Conservation (phyloP, 2,113 vertebrate species). For the Rallus limicola region DNA sequence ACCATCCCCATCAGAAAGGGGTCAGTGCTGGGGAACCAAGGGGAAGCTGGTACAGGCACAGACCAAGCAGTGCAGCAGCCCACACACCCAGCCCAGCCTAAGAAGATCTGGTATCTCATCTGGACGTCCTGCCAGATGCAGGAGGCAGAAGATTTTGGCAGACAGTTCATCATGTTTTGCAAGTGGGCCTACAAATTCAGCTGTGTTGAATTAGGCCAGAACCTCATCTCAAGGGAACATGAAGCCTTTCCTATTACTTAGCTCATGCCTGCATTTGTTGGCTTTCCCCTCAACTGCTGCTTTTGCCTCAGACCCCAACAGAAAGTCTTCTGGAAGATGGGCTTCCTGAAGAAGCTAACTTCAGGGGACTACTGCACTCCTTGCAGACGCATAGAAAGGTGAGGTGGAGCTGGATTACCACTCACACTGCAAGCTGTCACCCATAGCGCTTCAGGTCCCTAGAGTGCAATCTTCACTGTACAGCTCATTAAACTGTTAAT, state of each 20-base stretch:
- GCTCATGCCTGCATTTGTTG: not conserved
- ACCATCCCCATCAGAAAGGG: not conserved
- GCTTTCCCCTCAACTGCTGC: not conserved
- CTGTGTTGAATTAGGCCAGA: not conserved
- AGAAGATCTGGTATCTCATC: not conserved
- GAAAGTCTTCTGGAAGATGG: not conserved
- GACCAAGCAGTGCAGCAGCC: not conserved
- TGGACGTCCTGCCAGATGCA: not conserved
- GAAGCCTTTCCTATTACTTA: not conserved
- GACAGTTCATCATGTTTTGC: not conserved
- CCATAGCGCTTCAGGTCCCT: not conserved
- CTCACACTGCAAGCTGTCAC: not conserved
- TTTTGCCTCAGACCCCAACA: not conserved
- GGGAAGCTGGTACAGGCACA: not conserved
- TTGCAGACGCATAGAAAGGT: not conserved
- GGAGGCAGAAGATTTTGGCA: not conserved
- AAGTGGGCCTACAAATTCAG: not conserved
- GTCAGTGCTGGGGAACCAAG: not conserved
- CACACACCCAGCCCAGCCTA: not conserved
- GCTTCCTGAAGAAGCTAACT: not conserved
- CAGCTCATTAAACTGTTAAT: conserved; percentile 10
- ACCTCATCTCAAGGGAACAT: not conserved
- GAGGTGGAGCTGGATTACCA: not conserved
- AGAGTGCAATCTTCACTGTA: not conserved
- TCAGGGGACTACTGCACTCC: not conserved